Base-by-base conservation (phyloP, 2,113 vertebrate species). In the Phylloscopus whistleri region DNA sequence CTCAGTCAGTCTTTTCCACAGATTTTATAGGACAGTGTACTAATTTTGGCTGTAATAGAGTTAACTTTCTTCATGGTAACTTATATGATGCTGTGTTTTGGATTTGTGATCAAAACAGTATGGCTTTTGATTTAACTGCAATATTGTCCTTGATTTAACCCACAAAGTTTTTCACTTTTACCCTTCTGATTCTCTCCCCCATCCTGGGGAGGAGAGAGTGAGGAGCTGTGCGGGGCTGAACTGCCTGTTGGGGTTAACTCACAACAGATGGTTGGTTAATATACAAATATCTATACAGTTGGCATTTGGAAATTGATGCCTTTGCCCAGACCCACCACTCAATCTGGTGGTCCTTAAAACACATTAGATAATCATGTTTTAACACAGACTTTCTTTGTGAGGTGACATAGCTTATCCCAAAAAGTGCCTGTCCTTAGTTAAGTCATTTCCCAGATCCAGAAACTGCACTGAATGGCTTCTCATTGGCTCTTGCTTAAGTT, bases 201-300 rank as follows among this genome's bases (percentile, higher is more conserved):
- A 16, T n/a, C 14, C 20, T 4, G 1, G 1, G 26, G 5, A 9
- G 5, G 6, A 70, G 28, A 16, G 18, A 66, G 8, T 2, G 11
- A 56, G 35, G 1, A 1, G 19, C 19, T 52, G 7, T 21, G 17
- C 35, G 16, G 15, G 31, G 20, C 56, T 75, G 18, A 79, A 39
- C 6, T 44, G 13, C 35, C 24, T 15, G 3, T 5, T 79, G 31
- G 51, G 11, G 9, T 64, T 58, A 59, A 49, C 1, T 15, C 62
- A n/a, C 13, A 67, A 8, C 11, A 48, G 10, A 53, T 20, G 23
- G 8, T 26, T 22, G 17, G 7, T 51, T 64, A 49, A 37, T 5
- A 49, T 20, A 24, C 27, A 81, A 63, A 37, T 21, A 58, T 31
- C 31, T 53, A 6, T 16, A 39, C 3, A 68, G 6, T 0, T 63